Base-by-base conservation (phyloP, 2,888 invertebrate species). In the Cordilura impudica region DNA sequence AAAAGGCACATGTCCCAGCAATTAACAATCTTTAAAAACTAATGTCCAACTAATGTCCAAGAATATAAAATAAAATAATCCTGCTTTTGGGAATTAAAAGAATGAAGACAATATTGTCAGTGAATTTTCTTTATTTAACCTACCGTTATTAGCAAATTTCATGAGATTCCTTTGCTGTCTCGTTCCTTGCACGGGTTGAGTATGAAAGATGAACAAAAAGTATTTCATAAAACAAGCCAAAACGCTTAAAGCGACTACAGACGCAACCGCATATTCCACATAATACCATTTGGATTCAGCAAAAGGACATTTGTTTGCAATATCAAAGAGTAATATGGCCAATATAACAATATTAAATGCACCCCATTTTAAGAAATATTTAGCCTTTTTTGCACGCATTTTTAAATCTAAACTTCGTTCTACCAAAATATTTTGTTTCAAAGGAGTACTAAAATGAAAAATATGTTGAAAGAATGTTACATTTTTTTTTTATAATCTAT, bases 81-180 rank as follows among this genome's bases (percentile, higher is more conserved):
- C 7, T 6, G 16, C 12, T 49, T 4, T 8, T 19, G 8, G 35
- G 10, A 31, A 12, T 31, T n/a, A 6, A 2, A 3, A 7, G 12
- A 12, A 1, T 5, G 6, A 69, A 19, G 18, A 10, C 14, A 47
- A 35, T 31, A 6, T 7, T 60, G 5, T 29, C 10, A 10, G n/a
- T 16, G 10, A 45, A 10, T 16, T 12, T 49, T 0, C 14, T n/a
- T n/a, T 8, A 61, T 19, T n/a, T 19, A 45, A 18, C 60, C 74
- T 35, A 87, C 87, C 88, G 53, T 84, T 84, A 73, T 91, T 91
- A 43, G 90, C 89, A 60, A 92, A 90, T 74, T 91, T 91, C 12
- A 93, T 86, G 14, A 93, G 87, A 82, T 89, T 88, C 82, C 91
- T 91, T 81, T 93, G 93, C 51, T 89, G 88, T 7, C 89, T 86